Evolutionary conservation across 2,888 invertebrate species (phyloP).

Genomic region (Coremacera marginata): DNA sequence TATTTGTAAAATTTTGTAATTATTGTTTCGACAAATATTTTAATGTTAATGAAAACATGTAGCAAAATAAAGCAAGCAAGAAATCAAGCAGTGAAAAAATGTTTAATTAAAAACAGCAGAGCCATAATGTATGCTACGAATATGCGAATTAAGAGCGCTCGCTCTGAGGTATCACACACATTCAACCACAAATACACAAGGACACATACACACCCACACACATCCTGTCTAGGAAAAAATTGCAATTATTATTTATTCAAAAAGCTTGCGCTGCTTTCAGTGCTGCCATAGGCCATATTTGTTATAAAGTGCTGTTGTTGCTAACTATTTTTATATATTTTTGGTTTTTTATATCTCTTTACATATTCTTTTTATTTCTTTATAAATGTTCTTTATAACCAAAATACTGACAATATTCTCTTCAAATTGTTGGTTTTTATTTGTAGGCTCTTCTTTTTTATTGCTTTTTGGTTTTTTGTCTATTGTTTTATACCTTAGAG

Average conservation of each 20-base stretch:
- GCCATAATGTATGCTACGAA: neutral
- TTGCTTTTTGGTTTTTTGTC: neutral
- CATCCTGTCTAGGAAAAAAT: neutral
- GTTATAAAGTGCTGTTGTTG: neutral
- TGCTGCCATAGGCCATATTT: neutral
- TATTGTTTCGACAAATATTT: no score
- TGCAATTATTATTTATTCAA: slow-evolving; percentile 2
- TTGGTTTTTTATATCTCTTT: neutral
- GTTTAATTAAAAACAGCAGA: no score
- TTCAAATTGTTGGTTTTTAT: neutral
- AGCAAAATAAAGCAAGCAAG: neutral
- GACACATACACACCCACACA: no score
- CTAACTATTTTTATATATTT: neutral
- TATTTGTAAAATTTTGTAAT: no score
- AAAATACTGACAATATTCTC: neutral
- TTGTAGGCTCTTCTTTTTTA: neutral
- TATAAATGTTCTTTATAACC: neutral
- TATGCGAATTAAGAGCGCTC: neutral
- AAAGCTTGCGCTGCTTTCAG: neutral
- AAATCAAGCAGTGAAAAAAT: neutral
- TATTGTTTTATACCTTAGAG: no score
- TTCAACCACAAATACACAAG: no score
- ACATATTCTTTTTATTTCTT: neutral
- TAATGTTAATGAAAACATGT: no score
- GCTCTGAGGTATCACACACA: no score